Conservation (phyloP, 92 coral and sea anemone species). For the Bergia sp. region DNA sequence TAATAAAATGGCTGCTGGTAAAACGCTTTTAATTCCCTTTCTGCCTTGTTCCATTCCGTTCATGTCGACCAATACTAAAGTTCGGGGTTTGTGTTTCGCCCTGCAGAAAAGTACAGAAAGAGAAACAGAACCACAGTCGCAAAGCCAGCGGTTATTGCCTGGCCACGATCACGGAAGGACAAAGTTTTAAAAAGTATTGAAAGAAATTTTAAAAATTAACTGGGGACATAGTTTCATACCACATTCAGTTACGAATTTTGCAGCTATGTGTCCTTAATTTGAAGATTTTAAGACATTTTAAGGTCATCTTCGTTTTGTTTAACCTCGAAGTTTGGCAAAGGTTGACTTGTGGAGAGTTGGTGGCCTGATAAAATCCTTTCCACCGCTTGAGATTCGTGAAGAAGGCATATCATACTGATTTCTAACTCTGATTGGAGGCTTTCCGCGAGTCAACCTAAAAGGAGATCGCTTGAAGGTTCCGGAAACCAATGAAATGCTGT, state of each 20-base stretch:
- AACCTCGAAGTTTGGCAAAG: not conserved
- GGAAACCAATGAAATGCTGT: slow-evolving; percentile 29
- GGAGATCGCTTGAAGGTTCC: slow-evolving; percentile 7
- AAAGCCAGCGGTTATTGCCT: not conserved
- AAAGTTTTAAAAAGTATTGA: slow-evolving; percentile 20
- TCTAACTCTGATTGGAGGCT: not conserved
- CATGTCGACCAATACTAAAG: slow-evolving; percentile 4
- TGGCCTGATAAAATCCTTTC: not conserved
- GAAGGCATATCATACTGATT: not conserved
- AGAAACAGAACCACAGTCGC: not conserved
- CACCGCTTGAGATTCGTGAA: not conserved
- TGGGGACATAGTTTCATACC: not conserved
- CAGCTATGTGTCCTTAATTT: not conserved
- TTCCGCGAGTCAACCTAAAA: slow-evolving; percentile 2
- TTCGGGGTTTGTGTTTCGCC: slow-evolving; percentile 13
- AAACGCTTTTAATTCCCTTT: slow-evolving; percentile 27
- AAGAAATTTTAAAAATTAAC: slow-evolving; percentile 16
- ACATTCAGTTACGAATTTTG: slow-evolving; percentile 23
- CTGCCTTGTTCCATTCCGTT: slow-evolving; percentile 6
- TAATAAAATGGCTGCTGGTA: slow-evolving; percentile 20
- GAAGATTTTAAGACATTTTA: slow-evolving; percentile 3
- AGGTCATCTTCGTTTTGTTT: slow-evolving; percentile 13
- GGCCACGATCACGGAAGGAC: not conserved
- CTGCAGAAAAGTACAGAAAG: not conserved
- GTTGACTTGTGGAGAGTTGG: slow-evolving; percentile 30